Conservation (phyloP, 2,113 vertebrate genomes). For the Martes martes region DNA sequence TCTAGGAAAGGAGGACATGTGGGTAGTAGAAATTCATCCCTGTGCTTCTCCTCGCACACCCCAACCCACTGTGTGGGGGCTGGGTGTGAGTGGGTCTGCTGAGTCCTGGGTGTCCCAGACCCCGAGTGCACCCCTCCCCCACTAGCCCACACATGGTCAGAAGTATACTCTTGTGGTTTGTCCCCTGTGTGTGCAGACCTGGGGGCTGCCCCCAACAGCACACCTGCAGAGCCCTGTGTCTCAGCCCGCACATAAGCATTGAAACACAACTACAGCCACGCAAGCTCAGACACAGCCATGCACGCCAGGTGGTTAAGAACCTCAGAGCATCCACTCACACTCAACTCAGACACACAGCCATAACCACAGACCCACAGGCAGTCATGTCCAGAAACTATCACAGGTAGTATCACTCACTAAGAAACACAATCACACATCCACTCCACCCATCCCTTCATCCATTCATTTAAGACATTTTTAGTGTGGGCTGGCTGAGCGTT, state of each 20-base stretch:
- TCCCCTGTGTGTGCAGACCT: neutral
- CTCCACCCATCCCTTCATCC: neutral
- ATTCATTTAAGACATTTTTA: neutral
- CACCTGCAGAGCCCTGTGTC: neutral
- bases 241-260: fast-evolving
- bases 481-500: neutral
- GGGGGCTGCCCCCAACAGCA: neutral
- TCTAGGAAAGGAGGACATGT: slow-evolving; percentile 48
- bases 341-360: neutral
- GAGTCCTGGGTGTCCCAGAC: neutral
- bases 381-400: neutral
- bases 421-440: neutral
- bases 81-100: neutral
- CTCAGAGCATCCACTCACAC: neutral
- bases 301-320: neutral
- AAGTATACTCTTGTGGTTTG: neutral
- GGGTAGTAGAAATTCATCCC: neutral
- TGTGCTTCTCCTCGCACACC: neutral
- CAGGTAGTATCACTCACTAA: neutral
- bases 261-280: neutral
- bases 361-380: neutral
- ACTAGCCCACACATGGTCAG: neutral
- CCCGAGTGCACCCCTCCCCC: neutral
- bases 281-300: neutral
- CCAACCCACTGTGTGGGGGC: neutral